Evolutionary conservation across 2,113 vertebrate species (phyloP), one percentile per base, ranked within the genome.

Genomic region (Ictidomys tridecemlineatus): DNA sequence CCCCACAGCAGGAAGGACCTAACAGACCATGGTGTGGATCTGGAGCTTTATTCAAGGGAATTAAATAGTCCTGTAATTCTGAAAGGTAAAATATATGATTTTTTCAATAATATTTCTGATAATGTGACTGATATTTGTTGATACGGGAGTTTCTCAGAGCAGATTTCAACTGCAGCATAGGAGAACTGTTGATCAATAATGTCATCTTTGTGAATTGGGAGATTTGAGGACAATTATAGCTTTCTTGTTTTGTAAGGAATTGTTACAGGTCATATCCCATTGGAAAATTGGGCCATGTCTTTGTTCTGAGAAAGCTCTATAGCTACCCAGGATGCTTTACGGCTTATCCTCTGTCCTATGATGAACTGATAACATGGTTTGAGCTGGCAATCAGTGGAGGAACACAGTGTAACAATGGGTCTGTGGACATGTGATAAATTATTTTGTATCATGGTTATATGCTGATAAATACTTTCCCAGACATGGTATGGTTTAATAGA

Each of bases 201-300:
- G 53, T 94, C 63, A 91, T 97, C 97, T 98, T 98, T 96, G n/a
- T 98, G 94, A 93, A 79, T 78, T 96, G 94, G 30, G 80, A 97
- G 69, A 93, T 97, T 93, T 90, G 95, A 97, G 97, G 97, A 96
- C 95, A 98, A 97, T 85, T 89, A 74, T 91, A 97, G 95, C 80
- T 97, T 95, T 78, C 95, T 92, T 73, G 93, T 94, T 82, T 98
- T 95, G 92, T 96, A 85, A 97, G 93, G 90, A 98, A 97, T 98
- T 98, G 98, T 98, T 98, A 98, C 94, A 98, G 97, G 95, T 97
- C 97, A 70, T 85, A 96, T 51, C 89, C 70, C 74, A 63, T 78
- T 87, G 24, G 79, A 97, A 95, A 97, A 74, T 73, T 97, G 84
- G 96, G 76, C 93, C 95, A 73, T 84, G 73, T 92, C 96, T 98